Conservation (phyloP, 2,888 invertebrate genomes). For the Cephonodes hylas region DNA sequence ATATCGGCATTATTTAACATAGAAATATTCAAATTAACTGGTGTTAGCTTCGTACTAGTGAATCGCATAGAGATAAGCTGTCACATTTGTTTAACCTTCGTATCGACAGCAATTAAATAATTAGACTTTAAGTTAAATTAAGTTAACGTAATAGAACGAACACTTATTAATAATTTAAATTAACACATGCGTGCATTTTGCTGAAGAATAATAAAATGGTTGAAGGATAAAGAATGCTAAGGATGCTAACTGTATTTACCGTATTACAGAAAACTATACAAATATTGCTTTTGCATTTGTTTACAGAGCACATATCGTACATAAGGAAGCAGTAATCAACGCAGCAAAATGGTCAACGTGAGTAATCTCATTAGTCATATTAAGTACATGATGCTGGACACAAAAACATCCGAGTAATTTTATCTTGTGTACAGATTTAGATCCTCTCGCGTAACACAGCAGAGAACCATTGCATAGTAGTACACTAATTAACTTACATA, state of each 20-base stretch:
- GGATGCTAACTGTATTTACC: not conserved
- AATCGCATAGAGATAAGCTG: not conserved
- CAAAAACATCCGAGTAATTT: not conserved
- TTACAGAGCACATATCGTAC: conserved; percentile 17
- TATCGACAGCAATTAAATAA: not conserved
- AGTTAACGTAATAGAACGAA: no score
- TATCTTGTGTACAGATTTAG: not conserved
- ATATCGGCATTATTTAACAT: not conserved
- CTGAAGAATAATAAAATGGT: no score
- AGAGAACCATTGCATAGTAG: no score
- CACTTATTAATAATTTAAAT: no score
- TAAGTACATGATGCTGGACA: not conserved
- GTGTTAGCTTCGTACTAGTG: not conserved
- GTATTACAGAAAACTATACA: not conserved
- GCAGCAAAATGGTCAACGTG: conserved; percentile 44
- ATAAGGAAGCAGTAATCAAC: conserved; percentile 11
- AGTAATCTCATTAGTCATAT: conserved; percentile 22
- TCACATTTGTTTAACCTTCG: not conserved
- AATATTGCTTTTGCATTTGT: conserved; percentile 21
- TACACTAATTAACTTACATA: no score
- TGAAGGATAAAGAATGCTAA: no score
- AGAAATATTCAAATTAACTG: not conserved
- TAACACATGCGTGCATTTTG: no score
- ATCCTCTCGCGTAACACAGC: not conserved
- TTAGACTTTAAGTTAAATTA: not conserved